These are phyloP conservation scores for Bryconaethiops microstoma DNA, from an alignment of 2,797 vertebrate species.

Conservation along the genomic window DNA sequence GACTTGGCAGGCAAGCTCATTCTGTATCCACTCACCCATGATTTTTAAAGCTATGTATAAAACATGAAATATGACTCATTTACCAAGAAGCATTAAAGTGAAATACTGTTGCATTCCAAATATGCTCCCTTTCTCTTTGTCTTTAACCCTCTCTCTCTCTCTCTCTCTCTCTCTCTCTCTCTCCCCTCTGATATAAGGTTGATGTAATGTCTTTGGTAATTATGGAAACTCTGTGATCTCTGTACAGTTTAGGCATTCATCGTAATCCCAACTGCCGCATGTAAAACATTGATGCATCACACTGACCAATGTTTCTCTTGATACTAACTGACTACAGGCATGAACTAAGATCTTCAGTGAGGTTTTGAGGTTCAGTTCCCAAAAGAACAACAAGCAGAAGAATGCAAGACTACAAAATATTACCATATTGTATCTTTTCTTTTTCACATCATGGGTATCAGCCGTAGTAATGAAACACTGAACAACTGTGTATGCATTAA, in stretches of 20 bases:
- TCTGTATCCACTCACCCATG: slow-evolving; percentile 28
- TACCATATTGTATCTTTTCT: too few relatives aligned
- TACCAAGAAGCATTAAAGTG: slow-evolving; percentile 34
- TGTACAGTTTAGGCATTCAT: neutral
- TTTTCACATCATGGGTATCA: neutral
- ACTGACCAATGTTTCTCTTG: slow-evolving; percentile 10
- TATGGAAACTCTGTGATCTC: neutral
- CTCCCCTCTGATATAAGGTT: too few relatives aligned
- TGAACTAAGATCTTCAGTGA: too few relatives aligned
- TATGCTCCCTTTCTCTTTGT: slow-evolving; percentile 20
- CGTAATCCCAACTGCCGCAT: neutral
- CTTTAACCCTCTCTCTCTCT: neutral
- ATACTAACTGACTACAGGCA: too few relatives aligned
- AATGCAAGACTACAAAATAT: too few relatives aligned
- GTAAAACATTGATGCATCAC: neutral
- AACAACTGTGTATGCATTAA: too few relatives aligned
- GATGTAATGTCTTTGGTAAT: neutral
- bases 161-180: neutral
- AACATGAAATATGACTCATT: slow-evolving; percentile 49
- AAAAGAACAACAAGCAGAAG: too few relatives aligned
- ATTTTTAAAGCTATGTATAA: slow-evolving; percentile 42
- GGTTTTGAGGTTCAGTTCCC: too few relatives aligned
- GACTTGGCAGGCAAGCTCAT: slow-evolving; percentile 17
- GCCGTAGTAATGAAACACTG: neutral
- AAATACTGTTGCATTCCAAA: slow-evolving; percentile 42